Base-by-base conservation (phyloP, 1,140 invertebrate species). In the Meloidogyne floridensis region DNA sequence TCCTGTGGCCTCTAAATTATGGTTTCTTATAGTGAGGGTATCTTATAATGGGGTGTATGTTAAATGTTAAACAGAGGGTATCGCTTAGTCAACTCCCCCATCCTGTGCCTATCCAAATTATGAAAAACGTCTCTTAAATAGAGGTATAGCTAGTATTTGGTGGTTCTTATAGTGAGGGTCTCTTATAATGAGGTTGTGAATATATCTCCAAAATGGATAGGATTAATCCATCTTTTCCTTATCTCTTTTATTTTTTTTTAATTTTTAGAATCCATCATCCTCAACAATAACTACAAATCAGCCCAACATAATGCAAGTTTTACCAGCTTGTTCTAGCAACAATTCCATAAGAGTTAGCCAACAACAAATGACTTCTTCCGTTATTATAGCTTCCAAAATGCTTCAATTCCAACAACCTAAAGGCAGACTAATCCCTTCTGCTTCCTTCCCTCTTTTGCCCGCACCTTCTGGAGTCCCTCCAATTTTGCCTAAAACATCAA, bases 401-500 rank as follows among this genome's bases (percentile, higher is more conserved):
- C 59, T 65, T 65, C 59, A 65, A n/a, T 18, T 18, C n/a, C 59
- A 65, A 6, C 59, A 65, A 6, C 59, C 15, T n/a, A 65, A 65
- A 4, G 59, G 10, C 7, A 65, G n/a, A n/a, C 56, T 15, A 59
- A 59, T 59, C 13, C 59, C 59, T 65, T 65, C 59, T 18, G n/a
- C 3, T 65, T 65, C 59, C 7, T 65, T 65, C n/a, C 59, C 56
- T 42, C 56, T 77, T 77, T 56, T 77, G 15, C 15, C 75, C 18
- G 43, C 53, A 7, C 43, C 75, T 20, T 51, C 20, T 69, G 77
- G 77, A 51, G 53, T 79, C 8, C 77, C 77, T 18, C 77, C 77
- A 20, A 79, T 79, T 69, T 71, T 79, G 77, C 77, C 77, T 32
- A 42, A 65, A 9, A 32, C 32, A 32, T 20, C 65, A 47, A 79